Evolutionary conservation across 2,888 invertebrate genomes (phyloP), one percentile per base, ranked within the genome.

Genomic region (Phortica okadai): DNA sequence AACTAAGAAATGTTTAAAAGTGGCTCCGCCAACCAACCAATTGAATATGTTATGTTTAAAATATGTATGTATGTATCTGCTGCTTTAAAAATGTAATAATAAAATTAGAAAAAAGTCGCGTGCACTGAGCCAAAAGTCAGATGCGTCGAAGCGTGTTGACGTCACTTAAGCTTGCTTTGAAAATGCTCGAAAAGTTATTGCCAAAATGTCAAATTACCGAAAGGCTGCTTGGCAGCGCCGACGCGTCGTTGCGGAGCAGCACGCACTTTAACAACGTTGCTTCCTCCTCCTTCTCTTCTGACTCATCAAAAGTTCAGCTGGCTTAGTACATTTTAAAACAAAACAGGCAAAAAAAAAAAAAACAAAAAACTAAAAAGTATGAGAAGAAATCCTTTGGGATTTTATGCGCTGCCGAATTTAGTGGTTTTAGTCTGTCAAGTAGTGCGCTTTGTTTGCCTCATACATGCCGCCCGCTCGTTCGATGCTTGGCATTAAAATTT

Each of bases 371-470:
- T n/a, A 58, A 58, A 21, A 21, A 21, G 21, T 33, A 33, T 33
- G 33, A n/a, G 7, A n/a, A 64, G 41, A 64, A 41, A 64, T 64
- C 64, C 64, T 64, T 64, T 64, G 64, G 64, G 64, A 64, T 64
- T 64, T 41, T 7, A 25, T 33, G 10, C 33, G 33, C 33, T 5
- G 41, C 33, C 42, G 25, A 41, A 64, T 64, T 64, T 64, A 64
- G 64, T 64, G 41, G 41, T 41, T 10, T 54, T 33, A 33, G 33
- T 33, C 33, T 33, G 33, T 33, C 33, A 33, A 33, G 33, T 33
- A 33, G 33, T 33, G 33, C 33, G 33, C 33, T 33, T 33, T 33
- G 33, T 33, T 33, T 5, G 2, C 33, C 33, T 33, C 33, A 33
- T 33, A 5, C 33, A 4, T 5, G 33, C 33, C 33, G 33, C 33